phyloP scores from a whole-genome alignment of 2,113 vertebrate species.

The Leiothrix lutea region DNA sequence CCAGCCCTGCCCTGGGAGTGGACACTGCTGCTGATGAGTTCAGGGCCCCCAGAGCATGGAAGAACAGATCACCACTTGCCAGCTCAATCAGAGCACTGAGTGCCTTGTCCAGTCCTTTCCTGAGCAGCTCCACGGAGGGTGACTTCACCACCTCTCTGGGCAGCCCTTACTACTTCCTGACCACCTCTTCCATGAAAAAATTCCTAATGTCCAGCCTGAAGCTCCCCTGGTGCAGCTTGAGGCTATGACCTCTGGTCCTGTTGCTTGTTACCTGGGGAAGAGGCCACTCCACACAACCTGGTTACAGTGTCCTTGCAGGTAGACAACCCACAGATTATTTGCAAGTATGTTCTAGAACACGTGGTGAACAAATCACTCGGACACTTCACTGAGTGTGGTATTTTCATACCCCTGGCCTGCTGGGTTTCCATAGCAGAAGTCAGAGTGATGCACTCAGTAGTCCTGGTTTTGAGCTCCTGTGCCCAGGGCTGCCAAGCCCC shows the following conservation, averaged over 20 bases:
- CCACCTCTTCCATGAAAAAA: neutral
- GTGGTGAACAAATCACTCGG: rapidly evolving
- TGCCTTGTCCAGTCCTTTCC: too few relatives aligned
- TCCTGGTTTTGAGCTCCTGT: neutral
- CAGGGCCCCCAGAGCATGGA: rapidly evolving
- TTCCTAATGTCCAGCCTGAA: neutral
- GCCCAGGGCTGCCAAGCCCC: rapidly evolving
- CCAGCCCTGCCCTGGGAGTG: neutral
- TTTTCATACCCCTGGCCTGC: too few relatives aligned
- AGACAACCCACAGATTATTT: neutral
- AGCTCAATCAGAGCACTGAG: neutral
- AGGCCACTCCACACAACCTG: neutral
- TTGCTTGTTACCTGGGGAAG: neutral
- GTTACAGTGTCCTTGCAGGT: neutral
- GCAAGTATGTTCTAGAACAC: neutral
- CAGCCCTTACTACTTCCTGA: neutral
- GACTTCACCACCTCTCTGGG: neutral
- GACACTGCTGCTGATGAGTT: too few relatives aligned
- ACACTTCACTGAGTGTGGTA: rapidly evolving
- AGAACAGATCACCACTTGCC: rapidly evolving
- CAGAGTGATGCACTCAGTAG: neutral
- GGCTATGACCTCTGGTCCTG: neutral
- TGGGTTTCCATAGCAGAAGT: neutral
- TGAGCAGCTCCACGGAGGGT: neutral
- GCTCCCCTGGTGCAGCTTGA: neutral